Percentiles rank a stretch among this genome's conserved stretches.
Conservation (phyloP, 2,888 invertebrate genomes). For the Falcaria lacertinaria region DNA sequence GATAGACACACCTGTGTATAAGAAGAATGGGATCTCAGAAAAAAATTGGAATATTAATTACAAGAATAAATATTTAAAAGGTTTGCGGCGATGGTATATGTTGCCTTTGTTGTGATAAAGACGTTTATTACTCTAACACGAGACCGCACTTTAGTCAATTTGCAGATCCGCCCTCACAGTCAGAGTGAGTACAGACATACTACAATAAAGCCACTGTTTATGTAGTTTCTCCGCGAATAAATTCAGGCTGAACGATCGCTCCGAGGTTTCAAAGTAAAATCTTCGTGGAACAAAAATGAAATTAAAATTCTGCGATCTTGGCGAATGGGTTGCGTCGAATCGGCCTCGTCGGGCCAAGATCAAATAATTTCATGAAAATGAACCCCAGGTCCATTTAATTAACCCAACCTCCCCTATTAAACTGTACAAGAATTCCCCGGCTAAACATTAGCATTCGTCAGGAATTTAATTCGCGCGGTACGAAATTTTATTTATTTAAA, state of each 20-base stretch:
- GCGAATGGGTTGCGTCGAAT: constrained; percentile 57
- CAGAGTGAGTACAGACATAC: constrained; percentile 52
- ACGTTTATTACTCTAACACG: constrained; percentile 43
- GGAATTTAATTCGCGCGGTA: constrained; percentile 67
- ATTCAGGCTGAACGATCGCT: constrained; percentile 36
- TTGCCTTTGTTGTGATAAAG: constrained; percentile 28
- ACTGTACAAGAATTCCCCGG: constrained; percentile 75
- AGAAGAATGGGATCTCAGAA: too few relatives aligned
- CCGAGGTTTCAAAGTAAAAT: constrained; percentile 26
- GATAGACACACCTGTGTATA: too few relatives aligned
- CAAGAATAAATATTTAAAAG: too few relatives aligned
- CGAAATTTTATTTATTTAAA: constrained; percentile 64
- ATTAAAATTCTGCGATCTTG: constrained; percentile 54
- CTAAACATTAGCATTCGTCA: constrained; percentile 74
- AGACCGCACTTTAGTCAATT: constrained; percentile 52
- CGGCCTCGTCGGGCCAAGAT: constrained; percentile 57
- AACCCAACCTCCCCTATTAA: constrained; percentile 69
- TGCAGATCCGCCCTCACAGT: constrained; percentile 39
- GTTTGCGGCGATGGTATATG: constrained; percentile 5
- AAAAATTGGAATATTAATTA: too few relatives aligned
- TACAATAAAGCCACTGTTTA: constrained; percentile 59
- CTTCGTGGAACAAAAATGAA: constrained; percentile 49
- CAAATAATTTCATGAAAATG: constrained; percentile 77
- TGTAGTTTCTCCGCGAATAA: constrained; percentile 47
- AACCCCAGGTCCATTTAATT: constrained; percentile 74